Conservation (phyloP, 2,888 invertebrate species). For the Saturnia pavonia region DNA sequence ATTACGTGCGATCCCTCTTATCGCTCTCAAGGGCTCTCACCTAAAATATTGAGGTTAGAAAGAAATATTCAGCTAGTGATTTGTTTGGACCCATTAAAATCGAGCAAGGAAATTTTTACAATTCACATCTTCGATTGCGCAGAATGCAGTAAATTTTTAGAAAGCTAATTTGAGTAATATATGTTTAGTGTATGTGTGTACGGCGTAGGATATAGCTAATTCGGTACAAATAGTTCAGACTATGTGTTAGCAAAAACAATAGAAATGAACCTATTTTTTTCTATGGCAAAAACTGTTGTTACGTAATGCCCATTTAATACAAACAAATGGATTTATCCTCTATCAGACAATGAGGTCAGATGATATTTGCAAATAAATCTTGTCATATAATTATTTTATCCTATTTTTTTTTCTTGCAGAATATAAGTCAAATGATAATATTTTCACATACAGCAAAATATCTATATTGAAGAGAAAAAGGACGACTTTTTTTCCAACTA, state of each 20-base stretch:
- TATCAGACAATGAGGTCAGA: too few relatives aligned
- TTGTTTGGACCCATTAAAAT: constrained; percentile 28
- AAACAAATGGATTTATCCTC: too few relatives aligned
- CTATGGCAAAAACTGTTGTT: too few relatives aligned
- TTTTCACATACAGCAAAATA: neutral
- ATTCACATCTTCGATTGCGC: neutral
- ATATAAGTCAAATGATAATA: neutral
- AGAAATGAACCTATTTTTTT: too few relatives aligned
- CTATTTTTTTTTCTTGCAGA: too few relatives aligned
- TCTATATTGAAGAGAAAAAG: neutral
- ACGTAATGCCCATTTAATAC: too few relatives aligned
- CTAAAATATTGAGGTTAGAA: constrained; percentile 33
- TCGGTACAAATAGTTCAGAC: neutral
- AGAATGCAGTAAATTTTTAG: neutral
- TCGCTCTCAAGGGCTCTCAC: constrained; percentile 31
- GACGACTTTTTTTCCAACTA: neutral
- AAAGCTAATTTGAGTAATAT: neutral
- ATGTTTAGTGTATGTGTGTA: too few relatives aligned
- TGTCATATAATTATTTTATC: too few relatives aligned
- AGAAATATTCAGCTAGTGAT: constrained; percentile 32
- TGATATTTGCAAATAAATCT: too few relatives aligned
- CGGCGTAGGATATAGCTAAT: too few relatives aligned
- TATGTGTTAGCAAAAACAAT: too few relatives aligned
- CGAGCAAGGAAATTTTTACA: constrained; percentile 1
- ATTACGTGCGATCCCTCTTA: constrained; percentile 38